These are phyloP conservation scores for Suillia variegata DNA, from an alignment of 2,888 invertebrate genomes.

Conservation along the genomic window DNA sequence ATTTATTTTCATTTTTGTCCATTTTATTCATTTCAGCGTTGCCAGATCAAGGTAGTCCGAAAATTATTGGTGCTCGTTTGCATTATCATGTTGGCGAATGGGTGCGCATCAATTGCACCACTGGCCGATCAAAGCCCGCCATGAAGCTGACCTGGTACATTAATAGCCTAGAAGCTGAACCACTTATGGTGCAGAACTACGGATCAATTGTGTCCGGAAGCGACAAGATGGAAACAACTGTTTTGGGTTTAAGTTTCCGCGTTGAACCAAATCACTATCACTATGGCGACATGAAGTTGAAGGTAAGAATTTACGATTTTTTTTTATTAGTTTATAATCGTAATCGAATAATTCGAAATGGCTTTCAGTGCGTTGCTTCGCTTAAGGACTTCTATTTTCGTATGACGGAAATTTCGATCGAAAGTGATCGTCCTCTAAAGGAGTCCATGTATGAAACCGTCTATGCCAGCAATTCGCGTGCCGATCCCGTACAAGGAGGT, in stretches of 20 bases:
- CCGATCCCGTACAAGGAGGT: conserved; percentile 71
- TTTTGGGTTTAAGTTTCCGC: conserved; percentile 69
- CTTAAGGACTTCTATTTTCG: conserved; percentile 71
- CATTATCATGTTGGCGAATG: conserved; percentile 65
- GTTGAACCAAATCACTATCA: conserved; percentile 70
- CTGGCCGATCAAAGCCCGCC: conserved; percentile 65
- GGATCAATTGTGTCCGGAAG: conserved; percentile 62
- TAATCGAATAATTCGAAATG: neutral
- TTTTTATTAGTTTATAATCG: neutral
- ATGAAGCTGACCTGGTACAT: conserved; percentile 65
- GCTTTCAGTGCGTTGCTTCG: conserved; percentile 66
- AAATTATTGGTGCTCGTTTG: conserved; percentile 63
- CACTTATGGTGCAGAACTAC: conserved; percentile 57
- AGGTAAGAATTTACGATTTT: conserved; percentile 47
- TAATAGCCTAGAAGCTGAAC: conserved; percentile 63
- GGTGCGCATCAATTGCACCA: conserved; percentile 65
- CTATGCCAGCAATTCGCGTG: conserved; percentile 61
- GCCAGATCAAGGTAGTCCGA: conserved; percentile 63
- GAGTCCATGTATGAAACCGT: conserved; percentile 70
- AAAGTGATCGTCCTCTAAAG: conserved; percentile 67
- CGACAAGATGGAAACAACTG: conserved; percentile 68
- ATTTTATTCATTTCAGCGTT: no score
- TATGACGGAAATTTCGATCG: conserved; percentile 73
- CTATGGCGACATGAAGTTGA: conserved; percentile 72
- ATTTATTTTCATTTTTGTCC: no score